Base-by-base conservation (phyloP, 2,888 invertebrate genomes). In the Pristionchus mayeri region DNA sequence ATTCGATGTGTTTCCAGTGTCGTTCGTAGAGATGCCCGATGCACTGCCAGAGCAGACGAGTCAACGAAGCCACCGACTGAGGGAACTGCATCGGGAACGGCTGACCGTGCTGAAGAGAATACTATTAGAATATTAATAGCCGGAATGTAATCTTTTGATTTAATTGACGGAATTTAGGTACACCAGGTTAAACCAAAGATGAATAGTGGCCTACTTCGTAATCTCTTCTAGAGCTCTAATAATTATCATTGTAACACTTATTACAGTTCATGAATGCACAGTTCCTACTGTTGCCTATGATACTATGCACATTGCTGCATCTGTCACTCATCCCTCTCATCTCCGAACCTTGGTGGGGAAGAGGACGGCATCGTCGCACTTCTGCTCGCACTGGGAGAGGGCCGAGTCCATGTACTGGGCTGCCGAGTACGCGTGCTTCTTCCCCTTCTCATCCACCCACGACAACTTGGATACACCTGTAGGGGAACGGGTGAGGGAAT, bases 271-370 rank as follows among this genome's bases (percentile, higher is more conserved):
- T n/a, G n/a, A n/a, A n/a, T n/a, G n/a, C n/a, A n/a, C n/a, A n/a
- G n/a, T n/a, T n/a, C n/a, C n/a, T n/a, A n/a, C n/a, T n/a, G n/a
- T n/a, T n/a, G n/a, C n/a, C n/a, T n/a, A n/a, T n/a, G n/a, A n/a
- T n/a, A n/a, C n/a, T n/a, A n/a, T n/a, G n/a, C n/a, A n/a, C n/a
- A n/a, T n/a, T n/a, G n/a, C n/a, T n/a, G n/a, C n/a, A n/a, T n/a
- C n/a, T n/a, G n/a, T n/a, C n/a, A n/a, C n/a, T 13, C 44, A 44
- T 44, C 34, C 18, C 18, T 9, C n/a, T 21, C 40, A n/a, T n/a
- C 71, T 76, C n/a, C 71, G 2, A 34, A 84, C 84, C 75, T 84
- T 84, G 34, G 84, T 84, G 21, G 84, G 84, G 52, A 84, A 84
- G 4, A 84, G 84, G 3, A 71, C 60, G 4, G 76, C 21, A 30